A percentile compares a stretch with the other conserved stretches of the same genome.
These are phyloP conservation scores for Scaptomyza polygonia DNA, from an alignment of 2,888 invertebrate species.

Conservation along the genomic window DNA sequence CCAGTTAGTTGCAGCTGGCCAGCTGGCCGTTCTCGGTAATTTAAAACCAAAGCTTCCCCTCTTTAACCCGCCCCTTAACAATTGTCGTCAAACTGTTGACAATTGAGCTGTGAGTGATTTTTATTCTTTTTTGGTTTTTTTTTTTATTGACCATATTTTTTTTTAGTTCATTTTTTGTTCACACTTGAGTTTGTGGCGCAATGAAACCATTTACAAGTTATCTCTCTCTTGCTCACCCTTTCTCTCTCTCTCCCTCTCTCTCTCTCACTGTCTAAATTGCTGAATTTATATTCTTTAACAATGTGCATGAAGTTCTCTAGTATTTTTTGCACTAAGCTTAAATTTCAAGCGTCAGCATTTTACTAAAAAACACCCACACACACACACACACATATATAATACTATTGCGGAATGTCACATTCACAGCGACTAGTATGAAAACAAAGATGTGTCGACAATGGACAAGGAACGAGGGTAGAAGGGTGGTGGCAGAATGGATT, in stretches of 20 bases:
- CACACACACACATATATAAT: neutral
- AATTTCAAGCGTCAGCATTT: constrained; percentile 67
- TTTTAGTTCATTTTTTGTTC: constrained; percentile 30
- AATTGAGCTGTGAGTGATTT: constrained; percentile 68
- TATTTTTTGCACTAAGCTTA: constrained; percentile 44
- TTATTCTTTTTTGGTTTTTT: constrained; percentile 5
- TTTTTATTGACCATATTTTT: constrained; percentile 17
- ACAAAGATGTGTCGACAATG: constrained; percentile 52
- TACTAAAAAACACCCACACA: constrained; percentile 18
- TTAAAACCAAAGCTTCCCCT: constrained; percentile 39
- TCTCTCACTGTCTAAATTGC: constrained; percentile 35
- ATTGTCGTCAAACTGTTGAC: constrained; percentile 51
- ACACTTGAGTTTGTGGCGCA: constrained; percentile 51
- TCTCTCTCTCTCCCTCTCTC: neutral
- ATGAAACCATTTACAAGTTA: constrained; percentile 58
- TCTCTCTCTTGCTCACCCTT: constrained; percentile 10
- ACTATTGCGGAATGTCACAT: constrained; percentile 50
- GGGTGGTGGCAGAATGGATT: no score
- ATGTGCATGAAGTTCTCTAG: neutral
- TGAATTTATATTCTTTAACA: constrained; percentile 40
- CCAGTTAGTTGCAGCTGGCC: constrained; percentile 39
- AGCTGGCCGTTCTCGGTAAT: constrained; percentile 44
- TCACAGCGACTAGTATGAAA: constrained; percentile 50
- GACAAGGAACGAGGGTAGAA: constrained; percentile 26
- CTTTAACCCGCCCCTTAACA: neutral